A percentile compares a stretch with the other conserved stretches of the same genome.
Conservation (phyloP, 1,140 invertebrate species). For the Bicyclus anynana region DNA sequence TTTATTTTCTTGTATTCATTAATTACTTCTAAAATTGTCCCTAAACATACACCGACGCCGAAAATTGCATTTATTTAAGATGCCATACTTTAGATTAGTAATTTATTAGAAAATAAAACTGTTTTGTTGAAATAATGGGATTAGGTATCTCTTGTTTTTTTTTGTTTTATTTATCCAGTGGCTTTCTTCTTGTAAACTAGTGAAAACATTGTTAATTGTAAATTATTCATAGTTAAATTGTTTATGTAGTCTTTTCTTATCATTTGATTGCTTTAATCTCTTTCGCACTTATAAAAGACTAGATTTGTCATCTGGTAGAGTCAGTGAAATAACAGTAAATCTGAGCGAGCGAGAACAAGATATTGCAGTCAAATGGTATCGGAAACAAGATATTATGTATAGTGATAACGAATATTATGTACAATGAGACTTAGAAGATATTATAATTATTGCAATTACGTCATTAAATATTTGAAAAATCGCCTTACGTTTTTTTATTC, state of each 20-base stretch:
- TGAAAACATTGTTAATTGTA: not conserved
- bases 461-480: conserved; percentile 35
- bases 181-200: not conserved
- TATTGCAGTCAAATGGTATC: not conserved
- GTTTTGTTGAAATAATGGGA: not conserved
- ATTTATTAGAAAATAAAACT: not conserved
- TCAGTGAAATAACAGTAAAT: no score
- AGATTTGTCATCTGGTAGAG: no score
- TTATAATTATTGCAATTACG: conserved; percentile 31
- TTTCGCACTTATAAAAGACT: no score
- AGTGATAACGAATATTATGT: conserved; percentile 20
- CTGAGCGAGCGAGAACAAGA: no score
- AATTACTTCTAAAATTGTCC: no score
- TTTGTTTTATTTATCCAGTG: not conserved
- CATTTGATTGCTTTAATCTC: not conserved
- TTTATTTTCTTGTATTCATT: no score
- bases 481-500: conserved; percentile 21
- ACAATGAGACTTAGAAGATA: conserved; percentile 26
- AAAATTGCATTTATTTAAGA: conserved; percentile 31
- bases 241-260: not conserved
- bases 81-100: conserved; percentile 23
- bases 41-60: not conserved
- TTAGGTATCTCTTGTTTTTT: not conserved
- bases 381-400: not conserved
- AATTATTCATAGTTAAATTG: conserved; percentile 13